Percentiles rank a stretch among this genome's conserved stretches.
Evolutionary conservation across 2,797 vertebrate species (phyloP).

Genomic region (Gallinago stenura): DNA sequence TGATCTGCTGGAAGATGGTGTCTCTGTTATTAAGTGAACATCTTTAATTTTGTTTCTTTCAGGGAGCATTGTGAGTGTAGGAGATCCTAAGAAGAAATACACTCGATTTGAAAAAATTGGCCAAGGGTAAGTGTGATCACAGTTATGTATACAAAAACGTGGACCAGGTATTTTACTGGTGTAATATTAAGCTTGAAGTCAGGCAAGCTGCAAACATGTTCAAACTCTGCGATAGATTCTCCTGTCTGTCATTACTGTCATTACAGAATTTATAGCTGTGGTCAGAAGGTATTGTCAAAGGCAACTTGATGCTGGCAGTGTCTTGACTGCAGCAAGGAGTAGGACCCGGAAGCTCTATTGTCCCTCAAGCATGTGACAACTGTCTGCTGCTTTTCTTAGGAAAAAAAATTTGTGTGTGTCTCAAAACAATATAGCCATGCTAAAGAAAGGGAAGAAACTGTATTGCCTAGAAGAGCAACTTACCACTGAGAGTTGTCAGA

Average conservation of each 20-base stretch:
- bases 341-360: not conserved
- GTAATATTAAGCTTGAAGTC: not conserved
- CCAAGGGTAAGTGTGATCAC: slow-evolving; percentile 87
- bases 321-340: not conserved
- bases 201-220: not conserved
- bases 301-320: not conserved
- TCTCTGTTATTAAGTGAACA: not conserved
- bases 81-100: slow-evolving; percentile 99
- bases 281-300: not conserved
- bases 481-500: not conserved
- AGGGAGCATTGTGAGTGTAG: slow-evolving; percentile 98
- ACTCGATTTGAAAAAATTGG: slow-evolving; percentile 98
- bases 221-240: not conserved
- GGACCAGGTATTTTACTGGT: not conserved
- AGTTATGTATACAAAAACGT: not conserved
- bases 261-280: not conserved
- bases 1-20: not conserved
- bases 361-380: not conserved
- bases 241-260: not conserved
- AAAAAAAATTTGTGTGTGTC: not conserved
- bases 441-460: not conserved
- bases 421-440: rapidly evolving
- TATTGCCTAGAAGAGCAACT: not conserved
- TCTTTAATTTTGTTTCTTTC: slow-evolving; percentile 56
- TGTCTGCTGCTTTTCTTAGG: not conserved